Percentiles rank a stretch among this genome's conserved stretches.
Conservation (phyloP, 2,888 invertebrate species). For the Gandaritis pyraliata region DNA sequence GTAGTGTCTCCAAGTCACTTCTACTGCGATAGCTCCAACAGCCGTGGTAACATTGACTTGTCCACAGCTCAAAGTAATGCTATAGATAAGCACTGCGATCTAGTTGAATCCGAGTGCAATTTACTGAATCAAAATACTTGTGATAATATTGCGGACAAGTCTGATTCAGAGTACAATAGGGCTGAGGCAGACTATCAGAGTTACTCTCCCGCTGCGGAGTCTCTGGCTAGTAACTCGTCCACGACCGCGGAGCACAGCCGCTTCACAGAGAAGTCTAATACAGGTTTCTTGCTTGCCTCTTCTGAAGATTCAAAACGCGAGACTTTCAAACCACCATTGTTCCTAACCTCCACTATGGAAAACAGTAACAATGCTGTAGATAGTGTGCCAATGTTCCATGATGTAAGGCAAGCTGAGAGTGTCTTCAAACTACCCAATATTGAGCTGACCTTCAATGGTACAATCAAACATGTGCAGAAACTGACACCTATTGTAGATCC, state of each 20-base stretch:
- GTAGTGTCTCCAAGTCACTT: conserved; percentile 51
- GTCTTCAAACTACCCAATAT: conserved; percentile 78
- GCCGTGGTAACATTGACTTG: conserved; percentile 70
- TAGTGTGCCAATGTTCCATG: conserved; percentile 71
- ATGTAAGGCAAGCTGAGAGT: conserved; percentile 63
- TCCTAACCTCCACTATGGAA: conserved; percentile 81
- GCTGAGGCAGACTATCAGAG: conserved; percentile 63
- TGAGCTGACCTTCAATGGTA: conserved; percentile 79
- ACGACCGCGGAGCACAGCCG: conserved; percentile 63
- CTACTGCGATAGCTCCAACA: conserved; percentile 61
- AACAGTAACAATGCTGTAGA: conserved; percentile 82
- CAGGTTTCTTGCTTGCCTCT: conserved; percentile 60
- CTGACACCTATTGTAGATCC: conserved; percentile 78
- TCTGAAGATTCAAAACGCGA: conserved; percentile 71
- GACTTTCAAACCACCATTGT: conserved; percentile 65
- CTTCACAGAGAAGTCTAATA: conserved; percentile 68
- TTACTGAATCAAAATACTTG: conserved; percentile 51
- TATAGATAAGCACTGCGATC: conserved; percentile 60
- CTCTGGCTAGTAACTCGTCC: conserved; percentile 63
- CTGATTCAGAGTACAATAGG: conserved; percentile 54
- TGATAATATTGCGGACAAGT: conserved; percentile 57
- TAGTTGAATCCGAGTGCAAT: conserved; percentile 55
- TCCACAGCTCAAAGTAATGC: conserved; percentile 58
- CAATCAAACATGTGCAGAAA: conserved; percentile 77
- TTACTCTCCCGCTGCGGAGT: conserved; percentile 56